Base-by-base conservation (phyloP, 2,888 invertebrate genomes). In the Tenthredo livida region DNA sequence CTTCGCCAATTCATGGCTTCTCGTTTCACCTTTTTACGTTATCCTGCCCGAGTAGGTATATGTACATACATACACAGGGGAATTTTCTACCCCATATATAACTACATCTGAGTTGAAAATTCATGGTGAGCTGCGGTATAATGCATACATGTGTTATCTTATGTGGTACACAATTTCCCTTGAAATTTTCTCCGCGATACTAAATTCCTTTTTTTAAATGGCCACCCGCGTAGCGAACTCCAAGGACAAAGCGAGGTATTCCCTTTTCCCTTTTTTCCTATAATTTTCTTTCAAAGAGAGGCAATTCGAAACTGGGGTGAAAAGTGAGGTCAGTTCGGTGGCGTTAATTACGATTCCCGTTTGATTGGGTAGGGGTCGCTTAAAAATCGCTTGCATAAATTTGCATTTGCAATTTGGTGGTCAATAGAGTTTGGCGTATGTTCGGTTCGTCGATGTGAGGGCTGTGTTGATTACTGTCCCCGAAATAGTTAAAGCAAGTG, bases 321-420 rank as follows among this genome's bases (percentile, higher is more conserved):
- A 54, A 77, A 77, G 77, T 50, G 77, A 29, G 77, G 50, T 77
- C 77, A 47, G 77, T 77, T 77, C 17, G 50, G n/a, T 17, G 33
- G 77, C 77, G 77, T 77, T 77, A 54, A 77, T 77, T 77, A 77
- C 77, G 37, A 50, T 29, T 54, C 33, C 77, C 77, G 54, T 77
- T 77, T 77, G 77, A 77, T 77, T 54, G 54, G 77, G 54, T 77
- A 33, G 54, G 77, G 54, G 77, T 77, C 77, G 77, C 33, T 77
- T 77, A 77, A 77, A 77, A 77, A 77, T 50, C 50, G 25, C 54
- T 29, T 54, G 77, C 47, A 77, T 77, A 77, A 77, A 77, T 77
- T 77, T 77, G 54, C 77, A 77, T 77, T 29, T 54, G 54, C 5
- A 54, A 77, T 77, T 77, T 29, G 50, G 40, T 40, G 54, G 77